Base-by-base conservation (phyloP, 2,797 vertebrate genomes). In the Rhabdomys pumilio region DNA sequence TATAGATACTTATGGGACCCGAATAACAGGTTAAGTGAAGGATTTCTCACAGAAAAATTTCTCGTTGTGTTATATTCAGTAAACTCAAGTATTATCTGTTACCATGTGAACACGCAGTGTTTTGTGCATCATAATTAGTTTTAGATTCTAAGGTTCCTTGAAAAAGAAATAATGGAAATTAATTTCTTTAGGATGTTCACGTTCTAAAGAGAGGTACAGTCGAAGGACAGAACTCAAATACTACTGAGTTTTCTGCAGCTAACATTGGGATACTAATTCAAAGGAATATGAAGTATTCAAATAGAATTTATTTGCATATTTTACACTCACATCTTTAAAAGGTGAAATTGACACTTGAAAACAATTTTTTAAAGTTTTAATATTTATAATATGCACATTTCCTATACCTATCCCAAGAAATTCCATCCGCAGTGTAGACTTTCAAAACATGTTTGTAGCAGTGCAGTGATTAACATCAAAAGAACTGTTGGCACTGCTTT, bases 401-500 rank as follows among this genome's bases (percentile, higher is more conserved):
- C 44, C 65, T 84, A 82, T 83, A 82, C 93, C 80, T 20, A 96
- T 97, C 95, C 94, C 80, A 97, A 86, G 77, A 93, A 97, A 97
- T 96, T 97, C 93, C 6, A 73, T 94, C 84, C 84, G 85, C 90
- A 63, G 8, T 77, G 84, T 34, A 80, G 76, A 9, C 69, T 89
- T 97, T 96, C 96, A 98, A 94, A 77, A 83, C 73, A 96, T 93
- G 5, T 89, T 96, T 81, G 53, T 83, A 79, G 77, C 90, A 91
- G 77, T 82, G 26, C 26, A 94, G 26, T 53, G 38, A 97, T 97
- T 98, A 97, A 94, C 83, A 95, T 94, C 89, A 96, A 97, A 97
- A 79, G 96, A 95, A 92, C 85, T 79, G 92, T 87, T 92, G 84
- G 61, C 93, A 86, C 63, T 29, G n/a, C 83, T 97, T 94, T 93